phyloP scores from a whole-genome alignment of 2,888 invertebrate species.

The Apodemia hepburni region DNA sequence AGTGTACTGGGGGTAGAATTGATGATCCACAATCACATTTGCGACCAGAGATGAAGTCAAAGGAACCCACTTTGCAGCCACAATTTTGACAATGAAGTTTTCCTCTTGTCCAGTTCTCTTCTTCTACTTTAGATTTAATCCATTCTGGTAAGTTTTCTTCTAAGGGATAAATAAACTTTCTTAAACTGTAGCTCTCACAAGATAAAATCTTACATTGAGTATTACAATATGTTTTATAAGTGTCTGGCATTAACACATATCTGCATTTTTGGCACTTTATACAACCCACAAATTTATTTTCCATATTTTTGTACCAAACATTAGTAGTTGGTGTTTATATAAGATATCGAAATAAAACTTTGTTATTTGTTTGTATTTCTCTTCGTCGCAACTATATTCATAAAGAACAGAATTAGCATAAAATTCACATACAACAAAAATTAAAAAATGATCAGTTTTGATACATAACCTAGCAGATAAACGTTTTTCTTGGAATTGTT shows the following conservation, averaged over 20 bases:
- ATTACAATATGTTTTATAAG: slow-evolving; percentile 35
- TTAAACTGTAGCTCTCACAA: slow-evolving; percentile 53
- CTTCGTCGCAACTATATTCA: too few species aligned
- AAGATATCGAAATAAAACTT: too few species aligned
- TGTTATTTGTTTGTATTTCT: too few species aligned
- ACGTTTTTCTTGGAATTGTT: too few species aligned
- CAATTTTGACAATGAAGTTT: slow-evolving; percentile 83
- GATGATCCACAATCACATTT: slow-evolving; percentile 81
- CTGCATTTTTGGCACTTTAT: slow-evolving; percentile 74
- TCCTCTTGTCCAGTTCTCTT: slow-evolving; percentile 83
- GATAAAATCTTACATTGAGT: slow-evolving; percentile 39
- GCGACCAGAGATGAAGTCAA: slow-evolving; percentile 83
- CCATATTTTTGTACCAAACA: slow-evolving; percentile 1
- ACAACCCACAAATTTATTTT: slow-evolving; percentile 14
- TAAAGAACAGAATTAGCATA: too few species aligned
- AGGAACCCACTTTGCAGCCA: slow-evolving; percentile 81
- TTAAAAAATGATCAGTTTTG: too few species aligned
- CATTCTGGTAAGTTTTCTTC: slow-evolving; percentile 81
- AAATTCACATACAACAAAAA: too few species aligned
- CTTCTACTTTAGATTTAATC: slow-evolving; percentile 74
- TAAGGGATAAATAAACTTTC: slow-evolving; percentile 67
- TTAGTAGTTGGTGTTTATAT: too few species aligned
- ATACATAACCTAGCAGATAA: too few species aligned
- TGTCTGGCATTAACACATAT: slow-evolving; percentile 47
- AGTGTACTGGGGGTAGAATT: slow-evolving; percentile 80